phyloP scores from a whole-genome alignment of 2,113 vertebrate genomes.

The Heloderma charlesbogerti region DNA sequence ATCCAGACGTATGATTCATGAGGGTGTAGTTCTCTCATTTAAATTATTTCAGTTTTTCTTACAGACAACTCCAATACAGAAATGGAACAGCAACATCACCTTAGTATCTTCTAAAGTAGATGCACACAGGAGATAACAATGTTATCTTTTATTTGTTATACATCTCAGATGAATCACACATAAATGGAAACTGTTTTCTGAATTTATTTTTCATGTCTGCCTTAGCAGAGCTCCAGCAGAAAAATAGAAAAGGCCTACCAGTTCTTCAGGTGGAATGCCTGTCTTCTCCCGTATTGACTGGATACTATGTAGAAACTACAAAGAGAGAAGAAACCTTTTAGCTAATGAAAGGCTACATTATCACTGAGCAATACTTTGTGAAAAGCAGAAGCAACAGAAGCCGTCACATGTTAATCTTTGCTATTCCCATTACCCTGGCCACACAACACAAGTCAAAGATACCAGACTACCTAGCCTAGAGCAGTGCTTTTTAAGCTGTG shows the following conservation, averaged over 20 bases:
- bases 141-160: too few species aligned
- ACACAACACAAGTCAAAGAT: neutral
- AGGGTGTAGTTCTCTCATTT: neutral
- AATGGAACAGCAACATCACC: neutral
- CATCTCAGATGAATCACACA: neutral
- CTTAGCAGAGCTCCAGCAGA: neutral
- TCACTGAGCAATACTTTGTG: neutral
- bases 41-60: neutral
- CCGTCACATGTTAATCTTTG: neutral
- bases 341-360: neutral
- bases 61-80: neutral
- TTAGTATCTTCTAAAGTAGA: neutral
- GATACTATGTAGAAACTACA: slow-evolving; percentile 89
- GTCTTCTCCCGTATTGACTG: slow-evolving; percentile 83
- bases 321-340: slow-evolving; percentile 38
- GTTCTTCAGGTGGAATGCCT: slow-evolving; percentile 89
- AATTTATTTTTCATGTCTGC: neutral
- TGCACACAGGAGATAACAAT: neutral
- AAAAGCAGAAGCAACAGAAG: slow-evolving; percentile 1
- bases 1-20: neutral
- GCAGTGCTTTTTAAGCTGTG: neutral
- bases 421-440: neutral
- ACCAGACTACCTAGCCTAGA: neutral
- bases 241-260: slow-evolving; percentile 74
- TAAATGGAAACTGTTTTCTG: neutral